Conservation (phyloP, 2,113 vertebrate genomes). For the Chaetura pelagica region DNA sequence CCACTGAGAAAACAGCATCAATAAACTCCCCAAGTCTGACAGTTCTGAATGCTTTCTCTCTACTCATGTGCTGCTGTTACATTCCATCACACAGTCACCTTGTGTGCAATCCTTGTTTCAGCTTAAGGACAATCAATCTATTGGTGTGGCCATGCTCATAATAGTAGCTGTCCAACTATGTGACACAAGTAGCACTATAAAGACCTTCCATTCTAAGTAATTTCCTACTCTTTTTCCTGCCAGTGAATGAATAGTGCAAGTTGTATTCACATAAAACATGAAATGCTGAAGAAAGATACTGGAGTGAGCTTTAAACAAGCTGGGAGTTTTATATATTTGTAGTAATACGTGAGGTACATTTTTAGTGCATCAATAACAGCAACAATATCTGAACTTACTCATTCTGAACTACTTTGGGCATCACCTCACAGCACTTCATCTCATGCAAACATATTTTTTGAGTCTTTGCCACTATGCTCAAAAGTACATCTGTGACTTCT, state of each 20-base stretch:
- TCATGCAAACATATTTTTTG: not conserved
- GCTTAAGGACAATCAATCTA: not conserved
- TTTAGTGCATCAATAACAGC: not conserved
- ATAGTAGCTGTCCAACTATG: not conserved
- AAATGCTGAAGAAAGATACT: not conserved
- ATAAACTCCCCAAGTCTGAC: not conserved
- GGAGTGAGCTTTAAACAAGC: not conserved
- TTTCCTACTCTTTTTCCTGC: not conserved
- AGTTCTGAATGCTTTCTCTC: not conserved
- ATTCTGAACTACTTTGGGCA: not conserved
- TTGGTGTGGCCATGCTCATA: not conserved
- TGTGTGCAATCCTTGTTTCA: not conserved
- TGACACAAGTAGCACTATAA: not conserved
- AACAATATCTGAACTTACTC: not conserved
- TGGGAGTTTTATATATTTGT: not conserved
- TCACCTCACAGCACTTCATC: not conserved
- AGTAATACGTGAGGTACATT: rapidly evolving
- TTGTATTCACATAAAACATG: not conserved
- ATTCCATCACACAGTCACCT: not conserved
- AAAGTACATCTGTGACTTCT: not conserved
- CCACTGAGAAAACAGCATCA: not conserved
- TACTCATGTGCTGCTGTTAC: not conserved
- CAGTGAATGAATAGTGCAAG: not conserved
- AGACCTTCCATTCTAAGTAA: not conserved
- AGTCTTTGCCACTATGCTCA: not conserved